A percentile compares a stretch with the other conserved stretches of the same genome.
Evolutionary conservation across 92 coral and sea anemone species (phyloP).

Genomic region (Pocillopora meandrina): DNA sequence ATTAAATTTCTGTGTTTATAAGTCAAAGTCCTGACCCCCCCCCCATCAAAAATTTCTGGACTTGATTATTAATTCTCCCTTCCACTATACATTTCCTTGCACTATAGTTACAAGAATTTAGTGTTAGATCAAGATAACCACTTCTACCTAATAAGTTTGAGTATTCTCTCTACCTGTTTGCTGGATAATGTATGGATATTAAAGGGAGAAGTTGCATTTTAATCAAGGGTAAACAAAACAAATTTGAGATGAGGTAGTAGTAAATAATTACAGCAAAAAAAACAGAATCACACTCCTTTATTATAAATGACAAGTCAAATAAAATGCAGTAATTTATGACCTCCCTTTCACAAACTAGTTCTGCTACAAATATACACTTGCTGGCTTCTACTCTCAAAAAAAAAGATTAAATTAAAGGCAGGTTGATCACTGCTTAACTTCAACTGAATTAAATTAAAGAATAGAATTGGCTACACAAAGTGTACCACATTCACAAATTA

Average conservation of each 20-base stretch:
- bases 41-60: too few relatives aligned
- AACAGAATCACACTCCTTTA: constrained; percentile 19
- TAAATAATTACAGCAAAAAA: not conserved
- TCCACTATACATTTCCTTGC: too few relatives aligned
- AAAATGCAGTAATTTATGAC: constrained; percentile 16
- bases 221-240: not conserved
- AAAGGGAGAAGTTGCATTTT: too few relatives aligned
- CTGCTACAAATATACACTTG: not conserved
- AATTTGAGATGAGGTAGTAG: not conserved
- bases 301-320: constrained; percentile 23
- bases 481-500: not conserved
- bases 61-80: too few relatives aligned
- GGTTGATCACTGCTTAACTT: not conserved
- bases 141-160: too few relatives aligned
- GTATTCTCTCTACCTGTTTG: too few relatives aligned
- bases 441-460: not conserved
- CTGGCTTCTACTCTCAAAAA: not conserved
- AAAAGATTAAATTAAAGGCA: not conserved
- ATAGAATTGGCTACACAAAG: not conserved
- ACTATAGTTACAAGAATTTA: too few relatives aligned
- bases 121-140: too few relatives aligned
- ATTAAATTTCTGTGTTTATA: too few relatives aligned
- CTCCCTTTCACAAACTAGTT: not conserved
- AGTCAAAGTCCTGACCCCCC: too few relatives aligned
- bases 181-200: too few relatives aligned